Evolutionary conservation across 30 jellyfish, hydroid and myxozoan species (phyloP).

Genomic region (Aurelia sp.): DNA sequence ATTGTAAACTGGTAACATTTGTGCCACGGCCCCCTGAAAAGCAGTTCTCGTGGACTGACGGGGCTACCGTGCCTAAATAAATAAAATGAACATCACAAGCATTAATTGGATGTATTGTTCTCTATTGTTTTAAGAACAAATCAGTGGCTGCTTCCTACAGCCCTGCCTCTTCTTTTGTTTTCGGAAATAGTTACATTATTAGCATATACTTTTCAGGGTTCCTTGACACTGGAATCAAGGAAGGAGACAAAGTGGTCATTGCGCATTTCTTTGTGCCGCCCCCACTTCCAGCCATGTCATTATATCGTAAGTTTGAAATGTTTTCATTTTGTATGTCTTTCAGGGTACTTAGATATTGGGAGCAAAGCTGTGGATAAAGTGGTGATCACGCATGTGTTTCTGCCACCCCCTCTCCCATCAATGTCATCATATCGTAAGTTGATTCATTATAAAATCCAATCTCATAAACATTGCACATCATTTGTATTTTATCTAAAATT

Average conservation of each 20-base stretch:
- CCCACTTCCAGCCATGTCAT: conserved; percentile 76
- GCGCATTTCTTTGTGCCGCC: conserved; percentile 69
- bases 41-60: no score
- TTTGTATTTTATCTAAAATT: no score
- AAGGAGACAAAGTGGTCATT: conserved; percentile 50
- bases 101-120: no score
- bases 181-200: no score
- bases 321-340: not conserved
- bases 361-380: not conserved
- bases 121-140: no score
- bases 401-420: conserved; percentile 11
- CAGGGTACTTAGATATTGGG: conserved; percentile 3
- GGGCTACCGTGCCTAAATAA: no score
- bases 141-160: no score
- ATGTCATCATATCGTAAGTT: conserved; percentile 1
- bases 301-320: conserved; percentile 53
- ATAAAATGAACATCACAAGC: no score
- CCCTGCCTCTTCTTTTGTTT: no score
- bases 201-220: conserved; percentile 44
- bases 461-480: no score
- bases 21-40: no score
- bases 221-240: conserved; percentile 46
- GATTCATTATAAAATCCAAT: not conserved
- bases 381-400: not conserved
- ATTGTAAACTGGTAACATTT: no score